Conservation (phyloP, 2,113 vertebrate species). For the Aythya baeri region DNA sequence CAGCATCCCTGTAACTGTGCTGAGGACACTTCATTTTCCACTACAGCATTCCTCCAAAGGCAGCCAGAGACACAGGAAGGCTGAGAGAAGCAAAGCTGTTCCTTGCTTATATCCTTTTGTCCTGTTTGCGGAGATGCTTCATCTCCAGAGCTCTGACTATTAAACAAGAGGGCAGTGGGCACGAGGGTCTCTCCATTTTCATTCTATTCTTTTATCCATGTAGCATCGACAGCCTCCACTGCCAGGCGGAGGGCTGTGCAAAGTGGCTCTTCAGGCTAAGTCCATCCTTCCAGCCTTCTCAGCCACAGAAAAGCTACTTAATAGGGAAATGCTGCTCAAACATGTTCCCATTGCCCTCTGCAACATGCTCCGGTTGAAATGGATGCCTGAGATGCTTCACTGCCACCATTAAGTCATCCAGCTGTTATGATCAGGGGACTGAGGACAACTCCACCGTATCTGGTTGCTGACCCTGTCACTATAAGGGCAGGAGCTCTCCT, state of each 20-base stretch:
- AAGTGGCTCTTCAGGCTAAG: background rate
- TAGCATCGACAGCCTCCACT: background rate
- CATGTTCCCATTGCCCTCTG: background rate
- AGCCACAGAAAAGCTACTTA: background rate
- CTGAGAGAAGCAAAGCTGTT: background rate
- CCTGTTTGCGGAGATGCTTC: background rate
- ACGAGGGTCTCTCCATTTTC: background rate
- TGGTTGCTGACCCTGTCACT: background rate
- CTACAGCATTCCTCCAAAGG: background rate
- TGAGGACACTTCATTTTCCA: background rate
- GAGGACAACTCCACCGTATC: background rate
- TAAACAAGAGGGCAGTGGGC: background rate
- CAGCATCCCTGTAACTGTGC: background rate
- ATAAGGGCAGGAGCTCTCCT: background rate
- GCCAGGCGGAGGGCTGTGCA: background rate
- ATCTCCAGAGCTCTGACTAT: background rate
- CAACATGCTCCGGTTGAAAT: background rate
- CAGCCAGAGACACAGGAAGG: accelerated
- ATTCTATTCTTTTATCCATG: background rate
- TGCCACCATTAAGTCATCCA: background rate
- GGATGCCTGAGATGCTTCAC: background rate
- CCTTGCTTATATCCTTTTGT: background rate
- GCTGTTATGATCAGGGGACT: background rate
- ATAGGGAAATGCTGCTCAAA: background rate
- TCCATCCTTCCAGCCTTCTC: background rate